Evolutionary conservation across 2,888 invertebrate species (phyloP), one percentile per base, ranked within the genome.

Genomic region (Encarsia formosa): DNA sequence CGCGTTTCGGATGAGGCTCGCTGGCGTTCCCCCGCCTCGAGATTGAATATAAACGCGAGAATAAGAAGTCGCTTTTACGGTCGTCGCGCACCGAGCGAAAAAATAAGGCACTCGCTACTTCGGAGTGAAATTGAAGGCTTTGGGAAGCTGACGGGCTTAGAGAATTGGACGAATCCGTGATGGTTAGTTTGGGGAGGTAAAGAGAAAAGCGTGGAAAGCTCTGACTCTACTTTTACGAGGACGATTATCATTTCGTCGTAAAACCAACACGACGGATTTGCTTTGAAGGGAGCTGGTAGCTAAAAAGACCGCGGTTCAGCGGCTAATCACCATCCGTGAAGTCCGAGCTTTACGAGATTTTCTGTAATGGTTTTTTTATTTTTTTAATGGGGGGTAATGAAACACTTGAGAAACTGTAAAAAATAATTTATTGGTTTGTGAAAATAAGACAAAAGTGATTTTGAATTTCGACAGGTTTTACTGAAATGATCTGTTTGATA

Each of bases 31-130:
- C 52, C 23, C 39, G 62, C 44, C 58, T 47, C 61, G 58, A 68
- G 68, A 73, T 73, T 73, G 71, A 73, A 73, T 71, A 71, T 71
- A 72, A 73, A 73, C 69, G 72, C 68, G 70, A 70, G 69, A 72
- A 71, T 72, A 71, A 71, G 70, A 67, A 71, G 71, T 67, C n/a
- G 66, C 67, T 70, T 72, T 72, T 71, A 72, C 68, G 68, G 68
- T 23, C n/a, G 43, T 20, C 23, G 22, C 15, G 31, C 16, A 29
- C 11, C 1, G 52, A 34, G 18, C 15, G 40, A 35, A 23, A 38
- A 13, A 32, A 38, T n/a, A 29, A 45, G 18, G 18, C 15, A 35
- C 15, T 35, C 65, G 67, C 65, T 69, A 66, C 66, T 67, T 69
- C 66, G 61, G 67, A 9, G 65, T 69, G 69, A 70, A 72, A 71